A percentile compares a stretch with the other conserved stretches of the same genome.
Conservation (phyloP, 2,888 invertebrate species). For the Zaprionus lineosus region DNA sequence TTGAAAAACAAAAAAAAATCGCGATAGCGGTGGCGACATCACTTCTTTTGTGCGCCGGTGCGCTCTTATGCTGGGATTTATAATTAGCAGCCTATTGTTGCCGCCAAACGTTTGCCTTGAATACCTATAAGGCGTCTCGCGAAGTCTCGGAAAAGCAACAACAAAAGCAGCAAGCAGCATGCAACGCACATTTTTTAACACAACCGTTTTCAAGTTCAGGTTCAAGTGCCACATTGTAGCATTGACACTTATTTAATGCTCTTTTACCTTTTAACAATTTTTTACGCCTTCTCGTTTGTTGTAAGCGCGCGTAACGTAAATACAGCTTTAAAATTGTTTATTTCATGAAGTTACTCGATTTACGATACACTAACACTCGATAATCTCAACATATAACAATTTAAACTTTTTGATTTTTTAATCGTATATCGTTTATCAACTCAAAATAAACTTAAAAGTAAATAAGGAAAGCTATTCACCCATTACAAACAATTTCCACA, state of each 20-base stretch:
- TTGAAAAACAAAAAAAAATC: constrained; percentile 12
- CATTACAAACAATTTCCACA: too few relatives aligned
- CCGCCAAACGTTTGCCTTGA: constrained; percentile 69
- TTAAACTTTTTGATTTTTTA: background rate
- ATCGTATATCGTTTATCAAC: constrained; percentile 4
- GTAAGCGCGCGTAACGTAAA: constrained; percentile 29
- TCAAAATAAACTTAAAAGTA: background rate
- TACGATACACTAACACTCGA: constrained; percentile 18
- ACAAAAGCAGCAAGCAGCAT: constrained; percentile 8
- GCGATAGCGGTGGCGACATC: constrained; percentile 44
- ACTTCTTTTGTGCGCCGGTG: constrained; percentile 54
- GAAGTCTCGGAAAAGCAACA: constrained; percentile 36
- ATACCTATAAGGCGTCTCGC: constrained; percentile 31
- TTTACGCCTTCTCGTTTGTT: constrained; percentile 13
- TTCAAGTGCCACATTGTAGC: constrained; percentile 44
- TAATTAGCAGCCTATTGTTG: constrained; percentile 72
- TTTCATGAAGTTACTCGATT: constrained; percentile 34
- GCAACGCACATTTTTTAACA: constrained; percentile 28
- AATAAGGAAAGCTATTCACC: too few relatives aligned
- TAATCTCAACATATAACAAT: constrained; percentile 4
- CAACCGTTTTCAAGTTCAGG: constrained; percentile 56
- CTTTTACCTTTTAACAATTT: constrained; percentile 45
- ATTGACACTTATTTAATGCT: constrained; percentile 27
- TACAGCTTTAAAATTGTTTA: constrained; percentile 42
- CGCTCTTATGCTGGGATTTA: constrained; percentile 67